Percentiles rank a stretch among this genome's conserved stretches.
Evolutionary conservation across 2,113 vertebrate genomes (phyloP).

Genomic region (Marcusenius ussheri): DNA sequence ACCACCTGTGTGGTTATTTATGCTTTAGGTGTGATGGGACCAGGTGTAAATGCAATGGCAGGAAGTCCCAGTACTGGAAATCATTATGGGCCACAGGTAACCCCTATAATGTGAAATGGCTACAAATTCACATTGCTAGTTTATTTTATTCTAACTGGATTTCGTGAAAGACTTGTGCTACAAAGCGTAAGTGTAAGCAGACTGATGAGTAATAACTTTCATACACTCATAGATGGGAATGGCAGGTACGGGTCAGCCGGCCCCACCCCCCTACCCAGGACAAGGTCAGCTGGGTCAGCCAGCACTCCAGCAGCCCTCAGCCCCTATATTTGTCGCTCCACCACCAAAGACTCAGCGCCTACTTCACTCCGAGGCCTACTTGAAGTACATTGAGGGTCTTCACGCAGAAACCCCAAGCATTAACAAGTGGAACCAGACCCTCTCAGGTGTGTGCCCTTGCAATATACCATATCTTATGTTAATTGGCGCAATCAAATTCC

Average conservation of each 20-base stretch:
- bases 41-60: constrained; percentile 80
- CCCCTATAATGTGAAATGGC: neutral
- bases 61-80: constrained; percentile 77
- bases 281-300: constrained; percentile 70
- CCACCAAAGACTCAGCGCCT: constrained; percentile 93
- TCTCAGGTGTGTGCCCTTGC: constrained; percentile 67
- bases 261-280: constrained; percentile 89
- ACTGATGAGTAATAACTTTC: neutral
- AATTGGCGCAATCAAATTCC: neutral
- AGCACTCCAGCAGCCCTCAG: constrained; percentile 79
- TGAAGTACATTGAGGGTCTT: constrained; percentile 95
- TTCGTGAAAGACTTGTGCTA: neutral
- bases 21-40: constrained; percentile 78
- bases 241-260: constrained; percentile 79
- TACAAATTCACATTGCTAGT: neutral
- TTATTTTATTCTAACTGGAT: neutral
- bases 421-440: constrained; percentile 96
- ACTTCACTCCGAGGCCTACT: constrained; percentile 94
- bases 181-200: neutral
- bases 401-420: constrained; percentile 82
- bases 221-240: constrained; percentile 69
- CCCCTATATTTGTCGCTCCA: constrained; percentile 91
- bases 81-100: constrained; percentile 87
- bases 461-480: neutral
- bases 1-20: constrained; percentile 21